These are phyloP conservation scores for Peromyscus californicus DNA, from an alignment of 2,113 vertebrate genomes.

Conservation along the genomic window DNA sequence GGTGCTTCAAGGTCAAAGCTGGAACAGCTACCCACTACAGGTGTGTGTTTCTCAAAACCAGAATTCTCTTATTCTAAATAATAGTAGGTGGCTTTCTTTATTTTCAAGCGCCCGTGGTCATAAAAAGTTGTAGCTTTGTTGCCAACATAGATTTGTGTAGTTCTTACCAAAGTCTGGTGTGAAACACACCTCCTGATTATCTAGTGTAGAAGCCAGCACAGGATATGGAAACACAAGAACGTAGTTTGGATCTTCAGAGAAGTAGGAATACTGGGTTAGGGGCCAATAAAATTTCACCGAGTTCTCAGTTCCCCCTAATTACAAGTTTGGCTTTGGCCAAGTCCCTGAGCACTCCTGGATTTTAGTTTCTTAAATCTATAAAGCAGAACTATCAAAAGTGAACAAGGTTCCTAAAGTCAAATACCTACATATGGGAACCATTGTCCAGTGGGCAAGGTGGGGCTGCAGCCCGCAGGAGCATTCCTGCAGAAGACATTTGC, in stretches of 20 bases:
- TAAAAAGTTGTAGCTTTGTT: background rate
- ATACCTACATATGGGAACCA: background rate
- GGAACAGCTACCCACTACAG: too few relatives aligned
- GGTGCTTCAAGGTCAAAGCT: too few relatives aligned
- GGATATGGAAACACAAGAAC: background rate
- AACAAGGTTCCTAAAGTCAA: conserved; percentile 15
- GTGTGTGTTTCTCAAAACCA: background rate
- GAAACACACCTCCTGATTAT: background rate
- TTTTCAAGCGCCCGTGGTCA: background rate
- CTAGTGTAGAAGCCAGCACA: rapidly evolving
- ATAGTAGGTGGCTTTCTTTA: background rate
- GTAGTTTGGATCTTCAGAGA: background rate
- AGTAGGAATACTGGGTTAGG: background rate
- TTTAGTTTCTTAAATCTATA: background rate
- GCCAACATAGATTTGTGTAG: background rate
- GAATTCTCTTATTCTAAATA: conserved; percentile 14
- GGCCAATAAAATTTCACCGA: background rate
- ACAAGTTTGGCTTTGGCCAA: background rate
- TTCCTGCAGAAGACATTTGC: background rate
- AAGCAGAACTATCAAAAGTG: background rate
- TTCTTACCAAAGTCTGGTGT: background rate
- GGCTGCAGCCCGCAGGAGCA: background rate
- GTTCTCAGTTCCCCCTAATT: background rate
- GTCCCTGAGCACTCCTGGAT: background rate
- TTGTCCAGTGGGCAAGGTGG: background rate